A percentile compares a stretch with the other conserved stretches of the same genome.
phyloP scores from a whole-genome alignment of 2,888 invertebrate genomes.

The Lasioglossum figueresi region DNA sequence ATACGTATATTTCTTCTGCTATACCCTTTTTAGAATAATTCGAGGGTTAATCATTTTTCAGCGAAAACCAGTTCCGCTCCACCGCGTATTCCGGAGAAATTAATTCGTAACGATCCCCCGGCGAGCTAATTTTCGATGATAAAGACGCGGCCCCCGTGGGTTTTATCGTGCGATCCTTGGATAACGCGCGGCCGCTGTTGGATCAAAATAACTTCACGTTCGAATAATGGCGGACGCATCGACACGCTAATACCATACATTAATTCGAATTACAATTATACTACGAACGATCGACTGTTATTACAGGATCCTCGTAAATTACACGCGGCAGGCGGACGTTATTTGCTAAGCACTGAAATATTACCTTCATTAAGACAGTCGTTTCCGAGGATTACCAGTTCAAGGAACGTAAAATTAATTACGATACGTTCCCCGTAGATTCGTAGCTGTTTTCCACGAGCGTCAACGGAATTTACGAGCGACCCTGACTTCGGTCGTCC shows the following conservation, averaged over 20 bases:
- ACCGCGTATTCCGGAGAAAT: not conserved
- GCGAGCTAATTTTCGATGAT: constrained; percentile 10
- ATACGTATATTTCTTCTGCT: not conserved
- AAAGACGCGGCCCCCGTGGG: not conserved
- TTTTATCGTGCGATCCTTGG: not conserved
- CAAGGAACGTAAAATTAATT: constrained; percentile 52
- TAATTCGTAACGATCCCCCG: not conserved
- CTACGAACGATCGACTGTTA: constrained; percentile 34
- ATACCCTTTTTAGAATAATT: not conserved
- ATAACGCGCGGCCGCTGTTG: not conserved
- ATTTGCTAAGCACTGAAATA: constrained; percentile 55
- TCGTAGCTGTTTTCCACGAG: constrained; percentile 25
- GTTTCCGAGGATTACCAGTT: constrained; percentile 42
- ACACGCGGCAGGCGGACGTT: constrained; percentile 33
- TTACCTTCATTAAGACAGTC: constrained; percentile 47
- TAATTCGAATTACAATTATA: constrained; percentile 35
- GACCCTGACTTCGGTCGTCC: not conserved
- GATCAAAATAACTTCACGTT: constrained; percentile 15
- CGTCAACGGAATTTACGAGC: constrained; percentile 36
- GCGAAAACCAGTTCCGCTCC: too few species aligned
- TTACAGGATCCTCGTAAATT: constrained; percentile 39
- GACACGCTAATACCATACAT: not conserved
- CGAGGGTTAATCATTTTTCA: too few species aligned
- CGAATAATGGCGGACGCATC: constrained; percentile 4
- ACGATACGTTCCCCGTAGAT: constrained; percentile 26